Percentiles rank a stretch among this genome's conserved stretches.
Conservation (phyloP, 2,888 invertebrate genomes). For the Dendrolimus houi region DNA sequence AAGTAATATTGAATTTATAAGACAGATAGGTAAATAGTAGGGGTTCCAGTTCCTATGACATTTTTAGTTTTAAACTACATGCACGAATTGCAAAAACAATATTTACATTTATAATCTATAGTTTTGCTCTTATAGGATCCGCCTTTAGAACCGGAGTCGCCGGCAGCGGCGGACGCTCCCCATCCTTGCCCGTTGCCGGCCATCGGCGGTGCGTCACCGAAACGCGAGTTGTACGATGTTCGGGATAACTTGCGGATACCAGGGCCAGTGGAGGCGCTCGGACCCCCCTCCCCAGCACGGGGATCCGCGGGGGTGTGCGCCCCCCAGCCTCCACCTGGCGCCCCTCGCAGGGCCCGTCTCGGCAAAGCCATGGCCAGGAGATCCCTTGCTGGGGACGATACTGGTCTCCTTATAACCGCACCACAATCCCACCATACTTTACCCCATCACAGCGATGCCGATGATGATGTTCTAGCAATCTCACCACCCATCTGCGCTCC, state of each 20-base stretch:
- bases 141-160: constrained; percentile 53
- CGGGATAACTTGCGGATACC: constrained; percentile 54
- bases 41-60: no score
- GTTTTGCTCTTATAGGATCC: constrained; percentile 41
- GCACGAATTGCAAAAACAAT: no score
- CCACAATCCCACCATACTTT: constrained; percentile 32
- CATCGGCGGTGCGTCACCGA: constrained; percentile 64
- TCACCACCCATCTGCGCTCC: constrained; percentile 61
- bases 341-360: constrained; percentile 60
- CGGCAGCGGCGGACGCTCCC: constrained; percentile 55
- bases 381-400: constrained; percentile 73
- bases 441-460: constrained; percentile 60
- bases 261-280: constrained; percentile 56
- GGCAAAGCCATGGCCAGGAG: constrained; percentile 82
- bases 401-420: constrained; percentile 58
- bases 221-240: constrained; percentile 57
- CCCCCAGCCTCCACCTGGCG: constrained; percentile 73
- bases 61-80: no score
- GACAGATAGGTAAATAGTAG: no score
- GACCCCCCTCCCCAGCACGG: constrained; percentile 81
- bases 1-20: no score
- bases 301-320: constrained; percentile 81
- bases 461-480: constrained; percentile 69
- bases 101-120: background rate
- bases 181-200: constrained; percentile 55